Base-by-base conservation (phyloP, 2,113 vertebrate species). In the Anguilla japonica region DNA sequence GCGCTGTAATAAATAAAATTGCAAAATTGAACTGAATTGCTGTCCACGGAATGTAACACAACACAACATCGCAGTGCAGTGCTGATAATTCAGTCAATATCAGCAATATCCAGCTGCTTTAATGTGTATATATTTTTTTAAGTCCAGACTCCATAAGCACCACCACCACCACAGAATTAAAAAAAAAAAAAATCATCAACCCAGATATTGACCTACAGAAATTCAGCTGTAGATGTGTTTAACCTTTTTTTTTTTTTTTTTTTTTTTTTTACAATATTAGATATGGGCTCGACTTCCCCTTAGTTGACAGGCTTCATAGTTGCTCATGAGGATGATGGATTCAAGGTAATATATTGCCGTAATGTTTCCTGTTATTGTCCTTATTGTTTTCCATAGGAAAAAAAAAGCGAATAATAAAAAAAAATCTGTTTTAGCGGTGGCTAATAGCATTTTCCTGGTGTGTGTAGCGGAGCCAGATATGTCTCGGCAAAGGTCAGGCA, bases 391-490 rank as follows among this genome's bases (percentile, higher is more conserved):
- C 81, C 84, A 89, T 89, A 84, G 89, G 85, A 90, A 92, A 93
- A 89, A 90, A 89, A 87, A 90, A 84, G 88, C 90, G 90, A 90
- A 83, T 88, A 53, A 53, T 53, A 75, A 14, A 7, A 34, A 75
- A 34, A 75, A 91, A 67, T 26, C 20, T 91, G 91, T 91, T 92
- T 90, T 88, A 88, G 89, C 88, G 85, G 89, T 81, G 87, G 88
- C 90, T 92, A 92, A 91, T 91, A 90, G 81, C 88, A 83, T 84
- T 83, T 92, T 91, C 90, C 92, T 92, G 92, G 92, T 92, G 92
- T 95, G 92, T 92, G 92, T 92, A 93, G 91, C 88, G 93, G 91
- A 93, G 93, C 92, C 93, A 95, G 95, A 95, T 95, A 94, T 94
- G 92, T 93, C 89, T 84, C 89, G 88, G 92, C 88, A 93, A 94